Base-by-base conservation (phyloP, 2,888 invertebrate genomes). In the Sepiola atlantica region DNA sequence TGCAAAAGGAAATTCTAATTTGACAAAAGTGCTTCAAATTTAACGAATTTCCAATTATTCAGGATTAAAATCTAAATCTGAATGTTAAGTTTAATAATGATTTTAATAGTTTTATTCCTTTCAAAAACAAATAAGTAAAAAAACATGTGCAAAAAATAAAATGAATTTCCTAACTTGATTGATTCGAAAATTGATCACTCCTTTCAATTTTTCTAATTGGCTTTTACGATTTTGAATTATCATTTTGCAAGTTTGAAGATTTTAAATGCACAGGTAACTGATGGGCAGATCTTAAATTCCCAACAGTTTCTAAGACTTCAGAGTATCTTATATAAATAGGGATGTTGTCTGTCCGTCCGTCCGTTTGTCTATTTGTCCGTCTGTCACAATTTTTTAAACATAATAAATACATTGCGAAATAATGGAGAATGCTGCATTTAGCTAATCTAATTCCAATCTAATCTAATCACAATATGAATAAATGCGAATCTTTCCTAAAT, bases 171-270 rank as follows among this genome's bases (percentile, higher is more conserved):
- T 77, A n/a, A 77, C 1, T 28, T 77, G 77, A 77, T 77, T 32
- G 77, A 77, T 10, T 77, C 77, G n/a, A n/a, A 45, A 77, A 77
- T n/a, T 32, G 18, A 77, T 77, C 77, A n/a, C 16, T 77, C 16
- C n/a, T n/a, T 77, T 32, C 32, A 77, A n/a, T 77, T n/a, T 77
- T 77, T 77, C 77, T 77, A 77, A 77, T 77, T 77, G 77, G 77
- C 77, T 77, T 77, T 77, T 77, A n/a, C n/a, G 77, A 77, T n/a
- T 77, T n/a, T 77, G n/a, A 77, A 77, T 16, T 77, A 32, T 77
- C 77, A 45, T 77, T 77, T 32, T 77, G n/a, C 32, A 32, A 77
- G n/a, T 32, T n/a, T 77, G 14, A 77, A 77, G n/a, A 77, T 77
- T 77, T 32, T 77, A n/a, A 32, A 77, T 77, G 77, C 77, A n/a